These are phyloP conservation scores for Tenthredo scrophulariae DNA, from an alignment of 2,888 invertebrate genomes.

Conservation along the genomic window DNA sequence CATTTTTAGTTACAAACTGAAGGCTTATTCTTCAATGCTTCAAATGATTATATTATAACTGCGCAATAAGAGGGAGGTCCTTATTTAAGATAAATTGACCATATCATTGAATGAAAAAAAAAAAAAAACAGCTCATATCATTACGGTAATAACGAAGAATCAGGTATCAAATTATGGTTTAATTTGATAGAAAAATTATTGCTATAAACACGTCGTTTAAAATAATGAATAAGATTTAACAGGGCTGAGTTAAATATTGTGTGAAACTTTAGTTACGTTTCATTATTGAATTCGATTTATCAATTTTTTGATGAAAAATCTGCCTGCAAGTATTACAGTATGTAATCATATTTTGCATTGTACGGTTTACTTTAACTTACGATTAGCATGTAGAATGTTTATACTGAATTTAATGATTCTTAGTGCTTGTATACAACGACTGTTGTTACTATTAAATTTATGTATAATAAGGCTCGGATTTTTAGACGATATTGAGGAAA, in stretches of 20 bases:
- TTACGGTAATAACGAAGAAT: constrained; percentile 9
- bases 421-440: constrained; percentile 29
- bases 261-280: not conserved
- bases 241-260: not conserved
- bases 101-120: not conserved
- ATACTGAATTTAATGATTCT: constrained; percentile 9
- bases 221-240: not conserved
- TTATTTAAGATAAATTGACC: not conserved
- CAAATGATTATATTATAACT: not conserved
- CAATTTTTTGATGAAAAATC: not conserved
- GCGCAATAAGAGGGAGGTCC: not conserved
- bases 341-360: constrained; percentile 20
- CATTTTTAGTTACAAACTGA: not conserved
- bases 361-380: not conserved
- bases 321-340: constrained; percentile 26
- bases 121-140: constrained; percentile 14
- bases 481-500: not conserved
- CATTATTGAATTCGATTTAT: not conserved
- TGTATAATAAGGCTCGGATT: constrained; percentile 14
- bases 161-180: not conserved
- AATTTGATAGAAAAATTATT: not conserved
- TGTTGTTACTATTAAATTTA: constrained; percentile 13
- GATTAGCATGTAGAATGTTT: not conserved
- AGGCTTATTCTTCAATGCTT: not conserved
- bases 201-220: not conserved